phyloP scores from a whole-genome alignment of 1,140 invertebrate genomes.

The Macrocentrus cingulum region DNA sequence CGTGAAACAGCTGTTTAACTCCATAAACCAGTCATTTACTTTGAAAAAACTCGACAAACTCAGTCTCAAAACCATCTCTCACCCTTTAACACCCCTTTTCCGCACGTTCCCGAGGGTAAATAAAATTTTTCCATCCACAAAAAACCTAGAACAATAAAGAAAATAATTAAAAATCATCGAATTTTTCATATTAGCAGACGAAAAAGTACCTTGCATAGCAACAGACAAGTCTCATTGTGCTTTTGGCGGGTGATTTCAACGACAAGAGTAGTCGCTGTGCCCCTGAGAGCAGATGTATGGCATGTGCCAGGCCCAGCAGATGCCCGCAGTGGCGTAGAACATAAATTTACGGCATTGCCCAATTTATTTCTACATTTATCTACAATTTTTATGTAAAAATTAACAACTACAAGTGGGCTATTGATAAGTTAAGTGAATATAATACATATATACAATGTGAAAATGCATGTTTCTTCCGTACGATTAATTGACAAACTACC shows the following conservation, averaged over 20 bases:
- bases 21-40: too few relatives aligned
- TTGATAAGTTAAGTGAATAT: constrained; percentile 52
- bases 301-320: constrained; percentile 55
- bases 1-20: too few relatives aligned
- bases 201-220: constrained; percentile 34
- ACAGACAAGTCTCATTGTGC: constrained; percentile 32
- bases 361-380: constrained; percentile 33
- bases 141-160: too few relatives aligned
- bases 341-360: neutral
- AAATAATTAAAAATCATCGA: too few relatives aligned
- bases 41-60: too few relatives aligned
- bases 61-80: too few relatives aligned
- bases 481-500: neutral
- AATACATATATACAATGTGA: constrained; percentile 50
- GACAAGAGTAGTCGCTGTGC: constrained; percentile 33
- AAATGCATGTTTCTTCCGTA: neutral
- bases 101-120: too few relatives aligned
- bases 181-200: too few relatives aligned
- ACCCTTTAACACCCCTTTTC: too few relatives aligned
- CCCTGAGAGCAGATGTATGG: constrained; percentile 49
- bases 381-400: constrained; percentile 55
- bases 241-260: constrained; percentile 30
- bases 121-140: too few relatives aligned
- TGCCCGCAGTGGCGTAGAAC: constrained; percentile 54
- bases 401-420: constrained; percentile 41